Percentiles rank a stretch among this genome's conserved stretches.
Conservation (phyloP, 2,797 vertebrate species). For the Psittacula derbiana region DNA sequence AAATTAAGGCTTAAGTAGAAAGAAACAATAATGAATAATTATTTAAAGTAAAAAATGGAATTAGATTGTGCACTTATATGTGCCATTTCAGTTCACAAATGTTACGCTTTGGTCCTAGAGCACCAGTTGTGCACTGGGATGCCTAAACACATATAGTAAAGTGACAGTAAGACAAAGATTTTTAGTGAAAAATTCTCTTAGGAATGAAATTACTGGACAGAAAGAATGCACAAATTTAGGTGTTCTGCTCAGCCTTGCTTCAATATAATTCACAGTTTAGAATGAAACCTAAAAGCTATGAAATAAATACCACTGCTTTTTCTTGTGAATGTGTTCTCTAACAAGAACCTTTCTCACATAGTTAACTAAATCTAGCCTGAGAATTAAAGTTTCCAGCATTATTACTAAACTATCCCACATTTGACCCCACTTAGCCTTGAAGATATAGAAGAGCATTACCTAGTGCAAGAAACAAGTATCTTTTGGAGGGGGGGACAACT, state of each 20-base stretch:
- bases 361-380: background rate
- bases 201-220: background rate
- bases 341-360: background rate
- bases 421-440: background rate
- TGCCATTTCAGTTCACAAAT: background rate
- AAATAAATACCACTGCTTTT: background rate
- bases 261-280: background rate
- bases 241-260: background rate
- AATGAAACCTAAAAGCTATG: background rate
- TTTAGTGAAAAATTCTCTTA: background rate
- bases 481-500: fast-evolving
- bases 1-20: background rate
- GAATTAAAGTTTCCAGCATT: background rate
- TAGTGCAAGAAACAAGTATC: background rate
- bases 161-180: background rate
- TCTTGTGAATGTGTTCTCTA: background rate
- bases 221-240: background rate
- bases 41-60: background rate
- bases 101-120: background rate
- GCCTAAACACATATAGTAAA: background rate
- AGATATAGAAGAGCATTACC: background rate
- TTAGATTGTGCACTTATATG: background rate
- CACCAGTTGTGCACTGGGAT: background rate
- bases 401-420: background rate
- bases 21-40: background rate